phyloP scores from a whole-genome alignment of 1,140 invertebrate genomes.

The Melitaea cinxia region DNA sequence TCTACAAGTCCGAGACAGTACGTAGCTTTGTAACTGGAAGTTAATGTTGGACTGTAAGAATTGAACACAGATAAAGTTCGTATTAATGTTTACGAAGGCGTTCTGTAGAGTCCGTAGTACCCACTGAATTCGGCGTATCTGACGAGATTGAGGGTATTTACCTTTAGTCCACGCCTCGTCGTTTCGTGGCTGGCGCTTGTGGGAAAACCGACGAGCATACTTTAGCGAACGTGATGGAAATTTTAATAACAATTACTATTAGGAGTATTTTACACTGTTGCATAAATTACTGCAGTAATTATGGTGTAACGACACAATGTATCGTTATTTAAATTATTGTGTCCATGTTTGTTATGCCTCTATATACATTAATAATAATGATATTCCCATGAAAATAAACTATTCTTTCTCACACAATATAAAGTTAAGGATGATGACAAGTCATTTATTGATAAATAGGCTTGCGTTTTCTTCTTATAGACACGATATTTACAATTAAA shows the following conservation, averaged over 20 bases:
- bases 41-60: conserved; percentile 9
- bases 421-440: too few species aligned
- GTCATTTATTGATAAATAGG: too few species aligned
- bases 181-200: conserved; percentile 39
- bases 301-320: not conserved
- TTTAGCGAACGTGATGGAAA: conserved; percentile 49
- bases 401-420: too few species aligned
- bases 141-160: conserved; percentile 42
- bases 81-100: conserved; percentile 3
- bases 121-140: conserved; percentile 26
- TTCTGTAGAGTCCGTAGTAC: conserved; percentile 5
- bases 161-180: conserved; percentile 38
- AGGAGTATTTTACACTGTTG: conserved; percentile 20
- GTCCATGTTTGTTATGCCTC: too few species aligned
- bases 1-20: conserved; percentile 8
- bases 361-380: too few species aligned
- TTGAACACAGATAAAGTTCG: conserved; percentile 8
- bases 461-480: too few species aligned
- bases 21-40: conserved; percentile 18
- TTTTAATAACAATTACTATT: conserved; percentile 42
- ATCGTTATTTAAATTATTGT: too few species aligned
- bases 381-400: too few species aligned
- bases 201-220: conserved; percentile 51
- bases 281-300: not conserved
- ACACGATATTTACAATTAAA: too few species aligned